These are phyloP conservation scores for Julus scandinavius DNA, from an alignment of 2,888 invertebrate species.

Conservation along the genomic window DNA sequence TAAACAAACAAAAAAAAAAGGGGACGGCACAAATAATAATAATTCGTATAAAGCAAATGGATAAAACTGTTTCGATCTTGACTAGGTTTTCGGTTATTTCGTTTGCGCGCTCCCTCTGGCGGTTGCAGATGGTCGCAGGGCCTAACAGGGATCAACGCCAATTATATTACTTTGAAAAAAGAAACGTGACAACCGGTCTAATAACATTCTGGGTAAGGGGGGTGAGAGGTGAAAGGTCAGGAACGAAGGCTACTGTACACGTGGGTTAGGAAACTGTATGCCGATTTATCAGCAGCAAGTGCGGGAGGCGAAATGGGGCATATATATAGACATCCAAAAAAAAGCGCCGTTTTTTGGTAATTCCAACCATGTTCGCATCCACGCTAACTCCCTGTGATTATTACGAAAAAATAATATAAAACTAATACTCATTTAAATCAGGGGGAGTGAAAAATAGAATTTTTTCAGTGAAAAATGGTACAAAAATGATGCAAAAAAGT, in stretches of 20 bases:
- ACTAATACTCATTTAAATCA: background rate
- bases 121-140: background rate
- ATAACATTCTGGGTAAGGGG: background rate
- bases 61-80: constrained; percentile 42
- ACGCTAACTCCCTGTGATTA: background rate
- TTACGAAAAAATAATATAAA: background rate
- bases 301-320: background rate
- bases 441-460: background rate
- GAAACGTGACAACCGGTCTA: constrained; percentile 16
- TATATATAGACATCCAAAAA: background rate
- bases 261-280: background rate
- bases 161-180: constrained; percentile 20
- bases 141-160: background rate
- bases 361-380: background rate
- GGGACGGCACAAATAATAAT: background rate
- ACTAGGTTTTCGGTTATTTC: constrained; percentile 30
- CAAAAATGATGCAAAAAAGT: background rate
- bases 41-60: constrained; percentile 22
- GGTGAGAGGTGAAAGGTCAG: background rate
- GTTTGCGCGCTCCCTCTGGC: background rate
- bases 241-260: constrained; percentile 24
- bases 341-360: background rate
- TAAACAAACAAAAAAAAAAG: background rate
- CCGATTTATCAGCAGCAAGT: background rate
- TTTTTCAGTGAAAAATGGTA: background rate